Evolutionary conservation across 2,888 invertebrate species (phyloP).

Genomic region (Athrips mouffetella): DNA sequence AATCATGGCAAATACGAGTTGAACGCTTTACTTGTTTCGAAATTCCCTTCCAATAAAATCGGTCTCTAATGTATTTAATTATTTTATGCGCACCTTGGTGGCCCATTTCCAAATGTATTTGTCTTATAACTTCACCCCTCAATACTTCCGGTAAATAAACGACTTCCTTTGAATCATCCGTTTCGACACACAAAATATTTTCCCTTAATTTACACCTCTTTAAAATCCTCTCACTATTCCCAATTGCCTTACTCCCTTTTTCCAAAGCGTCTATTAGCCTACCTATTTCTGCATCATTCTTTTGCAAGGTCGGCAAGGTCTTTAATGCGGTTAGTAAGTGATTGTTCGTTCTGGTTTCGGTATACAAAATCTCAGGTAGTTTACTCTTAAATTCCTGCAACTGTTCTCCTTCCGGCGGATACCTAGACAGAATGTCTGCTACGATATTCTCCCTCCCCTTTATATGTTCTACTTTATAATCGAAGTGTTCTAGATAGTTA

Average conservation of each 20-base stretch:
- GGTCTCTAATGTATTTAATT: slow-evolving; percentile 22
- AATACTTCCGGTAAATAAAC: slow-evolving; percentile 9
- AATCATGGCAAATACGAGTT: slow-evolving; percentile 23
- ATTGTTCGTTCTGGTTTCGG: no score
- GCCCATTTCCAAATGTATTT: slow-evolving; percentile 27
- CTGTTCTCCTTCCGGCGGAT: slow-evolving; percentile 14
- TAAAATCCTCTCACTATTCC: neutral
- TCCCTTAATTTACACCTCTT: neutral
- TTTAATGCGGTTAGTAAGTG: neutral
- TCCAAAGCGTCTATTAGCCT: no score
- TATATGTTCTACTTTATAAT: no score
- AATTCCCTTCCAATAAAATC: slow-evolving; percentile 25
- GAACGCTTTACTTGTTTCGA: slow-evolving; percentile 14
- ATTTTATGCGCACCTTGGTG: slow-evolving; percentile 27
- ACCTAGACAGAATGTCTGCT: slow-evolving; percentile 23
- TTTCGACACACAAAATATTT: neutral
- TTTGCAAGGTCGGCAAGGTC: neutral
- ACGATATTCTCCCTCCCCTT: slow-evolving; percentile 19
- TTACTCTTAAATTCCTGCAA: no score
- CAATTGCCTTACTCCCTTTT: no score
- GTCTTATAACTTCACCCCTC: slow-evolving; percentile 12
- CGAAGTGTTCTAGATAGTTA: slow-evolving; percentile 27
- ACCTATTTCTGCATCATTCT: no score
- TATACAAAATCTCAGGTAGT: no score
- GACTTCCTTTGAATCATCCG: neutral